phyloP scores from a whole-genome alignment of 1,140 invertebrate genomes.

The Pseudomyrmex dendroicus region DNA sequence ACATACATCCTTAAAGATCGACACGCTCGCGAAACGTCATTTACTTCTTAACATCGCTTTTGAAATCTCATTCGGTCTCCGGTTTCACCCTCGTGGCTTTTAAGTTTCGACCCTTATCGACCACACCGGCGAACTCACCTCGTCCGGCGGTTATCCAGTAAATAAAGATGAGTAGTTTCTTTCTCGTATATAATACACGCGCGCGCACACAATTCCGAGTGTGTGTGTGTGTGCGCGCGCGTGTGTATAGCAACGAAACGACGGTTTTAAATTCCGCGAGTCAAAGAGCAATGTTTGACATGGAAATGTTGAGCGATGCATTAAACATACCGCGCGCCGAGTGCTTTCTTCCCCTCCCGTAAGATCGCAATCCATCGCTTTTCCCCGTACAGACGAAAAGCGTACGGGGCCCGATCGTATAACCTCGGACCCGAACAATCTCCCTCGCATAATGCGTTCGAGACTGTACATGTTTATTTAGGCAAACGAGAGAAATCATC shows the following conservation, averaged over 20 bases:
- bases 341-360: constrained; percentile 72
- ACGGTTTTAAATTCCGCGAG: constrained; percentile 84
- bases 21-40: constrained; percentile 17
- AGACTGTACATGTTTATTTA: constrained; percentile 80
- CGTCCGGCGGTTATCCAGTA: constrained; percentile 64
- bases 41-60: constrained; percentile 42
- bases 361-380: constrained; percentile 32
- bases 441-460: constrained; percentile 68
- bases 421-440: constrained; percentile 54
- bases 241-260: constrained; percentile 50
- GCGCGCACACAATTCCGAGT: constrained; percentile 15
- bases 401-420: constrained; percentile 27
- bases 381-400: constrained; percentile 55
- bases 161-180: constrained; percentile 75
- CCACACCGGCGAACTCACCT: constrained; percentile 52
- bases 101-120: constrained; percentile 72
- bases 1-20: background rate
- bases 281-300: constrained; percentile 86
- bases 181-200: constrained; percentile 32
- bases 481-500: constrained; percentile 80
- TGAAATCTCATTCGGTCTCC: constrained; percentile 50
- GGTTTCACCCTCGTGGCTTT: constrained; percentile 62
- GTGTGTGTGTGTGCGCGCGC: constrained; percentile 28
- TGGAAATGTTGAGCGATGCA: constrained; percentile 85
- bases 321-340: constrained; percentile 82